phyloP scores from a whole-genome alignment of 2,888 invertebrate genomes.

The Phyto melanocephala region DNA sequence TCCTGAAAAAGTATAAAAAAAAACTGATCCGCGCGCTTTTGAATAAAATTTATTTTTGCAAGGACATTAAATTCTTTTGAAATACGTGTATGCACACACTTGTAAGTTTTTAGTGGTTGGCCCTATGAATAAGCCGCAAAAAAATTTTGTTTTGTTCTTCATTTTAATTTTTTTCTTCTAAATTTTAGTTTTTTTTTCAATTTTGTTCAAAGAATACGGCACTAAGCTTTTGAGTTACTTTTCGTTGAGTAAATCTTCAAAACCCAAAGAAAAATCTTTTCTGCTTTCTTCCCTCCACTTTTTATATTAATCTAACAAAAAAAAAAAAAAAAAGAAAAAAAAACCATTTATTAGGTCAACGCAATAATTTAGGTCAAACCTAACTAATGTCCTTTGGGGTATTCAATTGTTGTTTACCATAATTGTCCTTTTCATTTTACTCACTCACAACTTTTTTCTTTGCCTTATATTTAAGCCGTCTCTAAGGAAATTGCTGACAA shows the following conservation, averaged over 20 bases:
- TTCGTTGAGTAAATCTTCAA: not conserved
- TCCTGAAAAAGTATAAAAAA: no score
- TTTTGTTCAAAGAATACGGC: not conserved
- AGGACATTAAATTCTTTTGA: no score
- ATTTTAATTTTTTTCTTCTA: not conserved
- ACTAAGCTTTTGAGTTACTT: not conserved
- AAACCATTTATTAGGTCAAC: not conserved
- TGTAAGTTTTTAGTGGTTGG: no score
- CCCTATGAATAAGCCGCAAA: no score
- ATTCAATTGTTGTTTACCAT: not conserved
- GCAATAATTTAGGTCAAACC: not conserved
- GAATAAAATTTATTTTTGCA: no score
- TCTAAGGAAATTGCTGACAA: constrained; percentile 15
- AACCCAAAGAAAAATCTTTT: not conserved
- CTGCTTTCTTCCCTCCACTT: not conserved
- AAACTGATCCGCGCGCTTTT: no score
- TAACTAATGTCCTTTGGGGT: not conserved
- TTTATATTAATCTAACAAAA: not conserved
- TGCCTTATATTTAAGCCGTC: not conserved
- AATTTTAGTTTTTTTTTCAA: no score
- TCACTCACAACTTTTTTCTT: not conserved
- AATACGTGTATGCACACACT: no score
- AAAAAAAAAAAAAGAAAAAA: not conserved
- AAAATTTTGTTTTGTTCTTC: no score
- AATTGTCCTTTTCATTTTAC: not conserved